phyloP scores from a whole-genome alignment of 1,140 invertebrate genomes.

The Apolygus lucorum region DNA sequence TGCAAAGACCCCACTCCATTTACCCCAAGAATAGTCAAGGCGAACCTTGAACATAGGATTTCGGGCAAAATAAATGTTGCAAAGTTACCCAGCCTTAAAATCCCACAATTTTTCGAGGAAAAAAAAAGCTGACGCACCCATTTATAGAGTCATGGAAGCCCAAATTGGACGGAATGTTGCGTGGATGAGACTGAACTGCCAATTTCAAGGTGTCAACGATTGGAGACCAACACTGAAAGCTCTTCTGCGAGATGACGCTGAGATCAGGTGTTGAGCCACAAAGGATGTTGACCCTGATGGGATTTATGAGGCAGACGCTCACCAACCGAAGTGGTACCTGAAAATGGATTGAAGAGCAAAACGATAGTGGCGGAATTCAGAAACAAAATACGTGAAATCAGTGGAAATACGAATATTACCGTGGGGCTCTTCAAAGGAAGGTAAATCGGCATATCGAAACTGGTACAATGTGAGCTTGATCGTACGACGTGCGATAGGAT shows the following conservation, averaged over 20 bases:
- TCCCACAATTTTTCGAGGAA: not conserved
- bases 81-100: too few relatives aligned
- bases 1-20: too few relatives aligned
- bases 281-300: conserved; percentile 64
- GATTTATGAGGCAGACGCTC: conserved; percentile 59
- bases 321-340: conserved; percentile 73
- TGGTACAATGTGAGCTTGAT: conserved; percentile 52
- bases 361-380: not conserved
- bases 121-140: conserved; percentile 40
- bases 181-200: conserved; percentile 50
- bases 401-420: conserved; percentile 43
- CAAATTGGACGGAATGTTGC: conserved; percentile 52
- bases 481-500: conserved; percentile 57
- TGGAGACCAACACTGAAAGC: conserved; percentile 61
- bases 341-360: conserved; percentile 28
- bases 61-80: too few relatives aligned
- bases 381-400: conserved; percentile 2
- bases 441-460: conserved; percentile 69
- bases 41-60: too few relatives aligned
- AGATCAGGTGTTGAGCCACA: conserved; percentile 68
- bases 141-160: conserved; percentile 54
- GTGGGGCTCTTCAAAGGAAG: conserved; percentile 72
- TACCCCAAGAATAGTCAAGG: too few relatives aligned
- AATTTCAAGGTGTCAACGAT: conserved; percentile 55
- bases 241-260: conserved; percentile 59